These are phyloP conservation scores for Trichonephila clavata DNA, from an alignment of 1,140 invertebrate species.

Conservation along the genomic window DNA sequence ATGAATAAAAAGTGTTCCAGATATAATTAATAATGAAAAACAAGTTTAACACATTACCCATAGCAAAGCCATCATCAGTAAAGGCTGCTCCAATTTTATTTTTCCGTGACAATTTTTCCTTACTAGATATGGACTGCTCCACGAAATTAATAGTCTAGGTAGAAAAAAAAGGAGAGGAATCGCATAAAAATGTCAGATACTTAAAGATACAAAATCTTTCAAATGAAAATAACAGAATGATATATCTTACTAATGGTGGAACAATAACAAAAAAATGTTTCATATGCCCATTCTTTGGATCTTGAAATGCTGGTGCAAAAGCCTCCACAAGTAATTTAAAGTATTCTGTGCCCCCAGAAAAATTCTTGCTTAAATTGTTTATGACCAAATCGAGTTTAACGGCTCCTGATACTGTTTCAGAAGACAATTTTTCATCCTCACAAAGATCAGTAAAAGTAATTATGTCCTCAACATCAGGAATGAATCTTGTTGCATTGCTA, in stretches of 20 bases:
- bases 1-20: too few species aligned
- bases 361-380: slow-evolving; percentile 90
- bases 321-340: slow-evolving; percentile 96
- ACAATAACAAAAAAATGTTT: slow-evolving; percentile 96
- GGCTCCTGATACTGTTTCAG: slow-evolving; percentile 85
- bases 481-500: slow-evolving; percentile 93
- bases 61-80: slow-evolving; percentile 98
- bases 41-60: slow-evolving; percentile 85
- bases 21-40: too few species aligned
- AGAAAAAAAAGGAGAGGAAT: background rate
- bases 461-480: slow-evolving; percentile 90
- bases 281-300: slow-evolving; percentile 93
- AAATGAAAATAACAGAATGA: slow-evolving; percentile 36
- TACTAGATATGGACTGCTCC: slow-evolving; percentile 94
- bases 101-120: slow-evolving; percentile 94
- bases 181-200: too few species aligned
- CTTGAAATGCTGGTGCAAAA: slow-evolving; percentile 93
- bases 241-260: slow-evolving; percentile 87
- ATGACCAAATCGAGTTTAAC: slow-evolving; percentile 89
- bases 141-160: slow-evolving; percentile 93
- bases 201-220: background rate
- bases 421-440: slow-evolving; percentile 82
- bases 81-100: slow-evolving; percentile 93
- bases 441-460: slow-evolving; percentile 84
- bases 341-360: slow-evolving; percentile 96